Conservation (phyloP, 1,140 invertebrate species). For the Varroa destructor region DNA sequence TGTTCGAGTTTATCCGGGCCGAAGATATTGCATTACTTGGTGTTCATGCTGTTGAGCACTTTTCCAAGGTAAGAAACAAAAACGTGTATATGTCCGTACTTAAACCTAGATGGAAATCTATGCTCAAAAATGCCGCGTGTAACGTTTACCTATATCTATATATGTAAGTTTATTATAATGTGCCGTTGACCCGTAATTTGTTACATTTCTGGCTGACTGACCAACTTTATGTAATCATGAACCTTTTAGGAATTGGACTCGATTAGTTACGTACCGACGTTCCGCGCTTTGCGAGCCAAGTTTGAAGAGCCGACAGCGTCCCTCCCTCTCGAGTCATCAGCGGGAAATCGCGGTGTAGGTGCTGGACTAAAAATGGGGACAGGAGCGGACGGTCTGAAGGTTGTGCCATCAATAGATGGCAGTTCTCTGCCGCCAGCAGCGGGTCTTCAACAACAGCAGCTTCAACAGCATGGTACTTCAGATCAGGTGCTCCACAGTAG, state of each 20-base stretch:
- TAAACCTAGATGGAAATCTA: not conserved
- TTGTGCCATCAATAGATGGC: not conserved
- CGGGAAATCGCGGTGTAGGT: constrained; percentile 49
- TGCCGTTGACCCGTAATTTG: not conserved
- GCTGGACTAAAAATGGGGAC: constrained; percentile 40
- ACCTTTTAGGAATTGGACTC: constrained; percentile 83
- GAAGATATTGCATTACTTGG: constrained; percentile 30
- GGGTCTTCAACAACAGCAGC: not conserved
- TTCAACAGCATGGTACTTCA: not conserved
- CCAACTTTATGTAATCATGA: constrained; percentile 79
- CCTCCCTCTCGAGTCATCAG: too few relatives aligned
- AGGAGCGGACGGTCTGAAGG: constrained; percentile 10
- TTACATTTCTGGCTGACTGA: constrained; percentile 59
- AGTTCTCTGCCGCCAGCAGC: not conserved
- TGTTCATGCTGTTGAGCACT: constrained; percentile 2
- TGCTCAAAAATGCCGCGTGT: not conserved
- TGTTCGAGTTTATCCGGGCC: constrained; percentile 96
- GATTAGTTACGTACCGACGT: constrained; percentile 92
- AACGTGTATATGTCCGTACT: too few relatives aligned
- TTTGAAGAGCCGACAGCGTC: constrained; percentile 65
- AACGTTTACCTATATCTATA: constrained; percentile 2
- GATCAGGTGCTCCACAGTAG: too few relatives aligned
- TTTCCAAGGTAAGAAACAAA: not conserved
- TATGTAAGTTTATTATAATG: constrained; percentile 25
- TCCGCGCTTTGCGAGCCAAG: constrained; percentile 72